Conservation (phyloP, 2,113 vertebrate genomes). For the Gasterosteus nipponicus region DNA sequence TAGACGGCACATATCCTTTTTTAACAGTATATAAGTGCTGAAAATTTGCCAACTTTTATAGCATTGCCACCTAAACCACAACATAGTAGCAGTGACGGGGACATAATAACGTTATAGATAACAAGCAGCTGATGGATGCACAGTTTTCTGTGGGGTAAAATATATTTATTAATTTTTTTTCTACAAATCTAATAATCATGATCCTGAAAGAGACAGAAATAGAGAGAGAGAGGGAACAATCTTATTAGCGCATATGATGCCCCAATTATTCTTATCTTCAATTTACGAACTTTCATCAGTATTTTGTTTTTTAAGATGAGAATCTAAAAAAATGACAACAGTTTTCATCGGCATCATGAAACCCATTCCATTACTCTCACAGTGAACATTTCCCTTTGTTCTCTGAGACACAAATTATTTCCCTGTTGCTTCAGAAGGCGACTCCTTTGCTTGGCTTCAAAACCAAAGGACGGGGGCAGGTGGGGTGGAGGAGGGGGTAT, state of each 20-base stretch:
- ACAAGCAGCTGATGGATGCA: constrained; percentile 8
- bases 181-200: constrained; percentile 25
- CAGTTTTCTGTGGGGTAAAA: neutral
- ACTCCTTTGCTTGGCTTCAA: constrained; percentile 76
- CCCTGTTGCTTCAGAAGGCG: constrained; percentile 70
- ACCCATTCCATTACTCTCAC: constrained; percentile 69
- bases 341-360: constrained; percentile 64
- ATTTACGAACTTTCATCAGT: constrained; percentile 39
- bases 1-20: constrained; percentile 51
- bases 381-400: constrained; percentile 74
- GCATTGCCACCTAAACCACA: neutral
- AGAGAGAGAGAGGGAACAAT: neutral
- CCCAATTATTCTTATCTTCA: constrained; percentile 27
- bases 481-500: constrained; percentile 19
- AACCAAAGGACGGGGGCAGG: constrained; percentile 72
- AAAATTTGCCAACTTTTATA: constrained; percentile 28
- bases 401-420: constrained; percentile 75
- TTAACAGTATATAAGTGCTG: constrained; percentile 18
- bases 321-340: constrained; percentile 44
- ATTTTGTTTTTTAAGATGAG: constrained; percentile 55
- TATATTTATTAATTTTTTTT: neutral
- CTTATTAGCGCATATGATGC: constrained; percentile 22
- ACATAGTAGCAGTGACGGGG: constrained; percentile 11
- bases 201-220: neutral
- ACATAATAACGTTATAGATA: constrained; percentile 9